Percentiles rank a stretch among this genome's conserved stretches.
phyloP scores from a whole-genome alignment of 2,888 invertebrate species.

The Cephus pulcher region DNA sequence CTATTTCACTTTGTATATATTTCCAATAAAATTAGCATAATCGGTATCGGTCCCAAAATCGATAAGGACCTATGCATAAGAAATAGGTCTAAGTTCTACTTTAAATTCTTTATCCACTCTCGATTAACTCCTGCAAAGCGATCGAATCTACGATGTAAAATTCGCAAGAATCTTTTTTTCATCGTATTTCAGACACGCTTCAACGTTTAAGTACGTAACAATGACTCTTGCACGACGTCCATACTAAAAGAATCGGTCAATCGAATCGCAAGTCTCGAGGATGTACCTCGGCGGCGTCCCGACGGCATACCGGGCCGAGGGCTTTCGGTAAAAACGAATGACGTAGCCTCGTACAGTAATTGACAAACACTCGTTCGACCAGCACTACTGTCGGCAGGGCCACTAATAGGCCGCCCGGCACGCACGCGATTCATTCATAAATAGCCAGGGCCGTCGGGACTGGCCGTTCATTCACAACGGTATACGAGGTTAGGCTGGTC shows the following conservation, averaged over 20 bases:
- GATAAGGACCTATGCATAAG: not conserved
- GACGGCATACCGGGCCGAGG: not conserved
- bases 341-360: constrained; percentile 38
- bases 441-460: constrained; percentile 24
- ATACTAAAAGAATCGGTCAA: not conserved
- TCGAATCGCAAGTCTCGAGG: not conserved
- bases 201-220: not conserved
- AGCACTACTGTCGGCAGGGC: constrained; percentile 27
- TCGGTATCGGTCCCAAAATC: not conserved
- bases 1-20: not conserved
- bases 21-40: not conserved
- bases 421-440: constrained; percentile 64
- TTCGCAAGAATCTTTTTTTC: not conserved
- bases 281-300: not conserved
- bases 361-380: constrained; percentile 41
- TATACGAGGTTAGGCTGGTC: not conserved
- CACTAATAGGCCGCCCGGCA: constrained; percentile 50
- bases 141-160: not conserved
- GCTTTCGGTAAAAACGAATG: not conserved
- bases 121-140: not conserved
- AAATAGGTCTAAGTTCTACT: not conserved
- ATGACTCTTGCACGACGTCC: not conserved
- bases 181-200: not conserved
- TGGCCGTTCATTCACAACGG: constrained; percentile 1
- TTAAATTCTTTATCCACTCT: not conserved